Base-by-base conservation (phyloP, 2,888 invertebrate species). In the Phengaris arion region DNA sequence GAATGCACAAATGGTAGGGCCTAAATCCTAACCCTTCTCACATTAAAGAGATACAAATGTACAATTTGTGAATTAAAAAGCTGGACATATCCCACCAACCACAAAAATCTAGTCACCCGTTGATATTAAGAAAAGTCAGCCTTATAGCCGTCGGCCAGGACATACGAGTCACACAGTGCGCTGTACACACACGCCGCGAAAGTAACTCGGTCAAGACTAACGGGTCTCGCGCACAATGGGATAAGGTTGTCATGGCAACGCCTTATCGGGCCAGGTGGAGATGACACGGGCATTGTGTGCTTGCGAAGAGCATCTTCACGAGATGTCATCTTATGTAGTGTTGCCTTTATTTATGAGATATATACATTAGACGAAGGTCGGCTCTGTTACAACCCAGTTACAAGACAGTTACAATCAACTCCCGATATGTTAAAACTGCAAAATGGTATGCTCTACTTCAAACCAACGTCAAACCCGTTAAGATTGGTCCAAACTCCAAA, bases 201-300 rank as follows among this genome's bases (percentile, higher is more conserved):
- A 86, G 74, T 79, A 85, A 79, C 82, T 87, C 78, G 86, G 87
- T 86, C 87, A 87, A 87, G 87, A 84, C 82, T 82, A 81, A 85
- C 86, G 64, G 35, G 64, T 74, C 72, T 35, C 68, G 51, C 64
- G 64, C 68, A 74, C 74, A 74, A 74, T 74, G 51, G 68, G 74
- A 74, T 35, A 57, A 73, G 10, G 35, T 64, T 64, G 64, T 64
- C 64, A 64, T 64, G 64, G 64, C 64, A 45, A 64, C 35, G 64
- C 64, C 64, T 45, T 64, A 64, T 35, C 64, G 22, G 64, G 35
- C 35, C 64, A 5, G 12, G 12, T 10, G 35, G 64, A 8, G 59
- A 64, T 35, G 64, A 45, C 64, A 64, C 59, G 59, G 22, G 10
- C 64, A 64, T 35, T 64, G 9, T 15, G 35, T 64, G 48, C 48